A percentile compares a stretch with the other conserved stretches of the same genome.
These are phyloP conservation scores for Leucophenga montana DNA, from an alignment of 2,888 invertebrate species.

Conservation along the genomic window DNA sequence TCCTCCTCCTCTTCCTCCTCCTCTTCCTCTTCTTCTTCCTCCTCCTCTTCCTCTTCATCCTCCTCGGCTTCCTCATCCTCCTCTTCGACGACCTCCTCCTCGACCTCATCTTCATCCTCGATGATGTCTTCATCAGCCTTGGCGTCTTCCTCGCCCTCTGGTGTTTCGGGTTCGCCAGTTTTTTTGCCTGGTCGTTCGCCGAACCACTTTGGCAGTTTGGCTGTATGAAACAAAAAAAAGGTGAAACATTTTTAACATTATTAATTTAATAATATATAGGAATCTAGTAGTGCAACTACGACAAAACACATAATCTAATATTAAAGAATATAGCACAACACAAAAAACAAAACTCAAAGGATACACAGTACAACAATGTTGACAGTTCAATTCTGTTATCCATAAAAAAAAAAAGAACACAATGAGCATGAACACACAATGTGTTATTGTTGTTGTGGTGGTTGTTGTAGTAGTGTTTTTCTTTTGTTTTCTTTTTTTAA, in stretches of 20 bases:
- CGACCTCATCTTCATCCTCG: constrained; percentile 83
- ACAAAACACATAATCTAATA: constrained; percentile 8
- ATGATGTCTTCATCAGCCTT: constrained; percentile 84
- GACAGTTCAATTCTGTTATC: constrained; percentile 33
- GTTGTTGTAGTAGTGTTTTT: constrained; percentile 21
- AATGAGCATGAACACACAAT: constrained; percentile 10
- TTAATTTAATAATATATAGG: no score
- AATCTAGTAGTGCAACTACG: not conserved
- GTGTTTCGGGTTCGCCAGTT: constrained; percentile 89
- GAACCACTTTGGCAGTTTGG: constrained; percentile 96
- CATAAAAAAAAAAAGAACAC: not conserved
- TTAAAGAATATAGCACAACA: constrained; percentile 27
- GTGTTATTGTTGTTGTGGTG: constrained; percentile 38
- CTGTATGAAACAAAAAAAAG: constrained; percentile 73
- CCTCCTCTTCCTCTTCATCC: constrained; percentile 77
- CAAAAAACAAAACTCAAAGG: constrained; percentile 38
- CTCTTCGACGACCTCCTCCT: constrained; percentile 84
- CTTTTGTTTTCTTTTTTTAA: constrained; percentile 22
- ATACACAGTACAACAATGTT: constrained; percentile 55
- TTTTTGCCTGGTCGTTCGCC: constrained; percentile 96
- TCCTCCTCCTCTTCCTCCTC: constrained; percentile 73
- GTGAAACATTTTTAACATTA: no score
- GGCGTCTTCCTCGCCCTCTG: constrained; percentile 91
- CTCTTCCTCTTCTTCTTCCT: constrained; percentile 74
- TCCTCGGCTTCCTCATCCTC: constrained; percentile 82